Percentiles rank a stretch among this genome's conserved stretches.
Conservation (phyloP, 2,888 invertebrate genomes). For the Papilio demoleus region DNA sequence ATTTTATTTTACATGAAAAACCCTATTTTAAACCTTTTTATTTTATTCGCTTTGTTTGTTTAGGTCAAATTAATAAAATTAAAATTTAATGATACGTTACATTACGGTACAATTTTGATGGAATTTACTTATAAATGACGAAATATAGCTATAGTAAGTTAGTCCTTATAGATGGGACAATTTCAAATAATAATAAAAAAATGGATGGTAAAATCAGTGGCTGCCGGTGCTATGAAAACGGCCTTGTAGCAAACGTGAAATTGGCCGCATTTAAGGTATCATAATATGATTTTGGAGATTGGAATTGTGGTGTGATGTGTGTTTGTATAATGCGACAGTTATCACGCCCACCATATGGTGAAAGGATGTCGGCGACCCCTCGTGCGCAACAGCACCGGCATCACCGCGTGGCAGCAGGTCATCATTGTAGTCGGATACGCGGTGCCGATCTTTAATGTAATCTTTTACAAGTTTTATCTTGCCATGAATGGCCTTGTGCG, state of each 20-base stretch:
- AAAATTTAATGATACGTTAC: not conserved
- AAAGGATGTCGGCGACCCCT: conserved; percentile 57
- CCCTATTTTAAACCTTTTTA: not conserved
- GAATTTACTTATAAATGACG: too few species aligned
- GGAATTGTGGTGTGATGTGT: not conserved
- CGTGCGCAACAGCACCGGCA: conserved; percentile 24
- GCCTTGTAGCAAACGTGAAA: not conserved
- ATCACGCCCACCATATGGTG: conserved; percentile 1
- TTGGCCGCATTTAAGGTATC: not conserved
- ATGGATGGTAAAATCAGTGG: too few species aligned
- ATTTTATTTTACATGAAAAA: not conserved
- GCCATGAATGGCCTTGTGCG: too few species aligned
- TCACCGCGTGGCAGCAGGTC: conserved; percentile 26
- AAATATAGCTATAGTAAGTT: too few species aligned
- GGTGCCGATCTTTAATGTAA: conserved; percentile 29
- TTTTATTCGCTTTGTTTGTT: too few species aligned
- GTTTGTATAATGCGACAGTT: conserved; percentile 3
- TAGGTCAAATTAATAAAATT: not conserved
- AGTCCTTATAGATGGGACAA: too few species aligned
- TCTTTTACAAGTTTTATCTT: not conserved
- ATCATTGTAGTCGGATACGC: conserved; percentile 30
- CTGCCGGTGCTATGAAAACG: too few species aligned
- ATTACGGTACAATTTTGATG: too few species aligned
- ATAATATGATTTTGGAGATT: not conserved
- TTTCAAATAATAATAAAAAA: too few species aligned